phyloP scores from a whole-genome alignment of 2,888 invertebrate species.

The Lycaena phlaeas region DNA sequence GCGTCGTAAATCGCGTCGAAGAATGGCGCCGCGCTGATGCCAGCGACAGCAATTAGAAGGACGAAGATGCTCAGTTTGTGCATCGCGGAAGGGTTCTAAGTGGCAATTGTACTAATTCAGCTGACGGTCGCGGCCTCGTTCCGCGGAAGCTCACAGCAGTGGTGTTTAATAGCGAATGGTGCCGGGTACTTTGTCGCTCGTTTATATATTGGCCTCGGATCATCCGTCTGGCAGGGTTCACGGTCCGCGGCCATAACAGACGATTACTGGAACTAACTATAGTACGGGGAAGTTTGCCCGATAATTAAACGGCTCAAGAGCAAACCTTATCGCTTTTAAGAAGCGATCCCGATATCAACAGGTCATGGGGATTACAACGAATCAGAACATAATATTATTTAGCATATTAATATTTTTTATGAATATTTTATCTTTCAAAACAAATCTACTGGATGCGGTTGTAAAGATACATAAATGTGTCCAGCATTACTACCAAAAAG shows the following conservation, averaged over 20 bases:
- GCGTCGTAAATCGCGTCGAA: constrained; percentile 65
- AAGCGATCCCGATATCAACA: neutral
- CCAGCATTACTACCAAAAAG: too few relatives aligned
- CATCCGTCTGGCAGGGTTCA: constrained; percentile 65
- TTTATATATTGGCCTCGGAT: constrained; percentile 71
- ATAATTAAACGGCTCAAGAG: neutral
- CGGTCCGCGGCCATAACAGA: constrained; percentile 45
- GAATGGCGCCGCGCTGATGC: constrained; percentile 47
- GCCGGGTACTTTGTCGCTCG: constrained; percentile 50
- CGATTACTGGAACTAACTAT: constrained; percentile 10
- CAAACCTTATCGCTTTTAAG: neutral
- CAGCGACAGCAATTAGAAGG: constrained; percentile 32
- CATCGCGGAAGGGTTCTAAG: constrained; percentile 59
- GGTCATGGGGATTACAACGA: too few relatives aligned
- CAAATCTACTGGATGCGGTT: too few relatives aligned
- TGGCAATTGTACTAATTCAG: constrained; percentile 57
- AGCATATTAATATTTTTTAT: too few relatives aligned
- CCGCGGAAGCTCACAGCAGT: constrained; percentile 57
- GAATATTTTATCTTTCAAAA: too few relatives aligned
- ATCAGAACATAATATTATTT: too few relatives aligned
- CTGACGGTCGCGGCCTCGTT: constrained; percentile 56
- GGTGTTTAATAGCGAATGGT: constrained; percentile 62
- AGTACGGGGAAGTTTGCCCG: neutral
- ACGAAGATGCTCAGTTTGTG: constrained; percentile 34
- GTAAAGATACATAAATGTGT: too few relatives aligned